Percentiles rank a stretch among this genome's conserved stretches.
These are phyloP conservation scores for Nycticorax nycticorax DNA, from an alignment of 2,113 vertebrate genomes.

Conservation along the genomic window DNA sequence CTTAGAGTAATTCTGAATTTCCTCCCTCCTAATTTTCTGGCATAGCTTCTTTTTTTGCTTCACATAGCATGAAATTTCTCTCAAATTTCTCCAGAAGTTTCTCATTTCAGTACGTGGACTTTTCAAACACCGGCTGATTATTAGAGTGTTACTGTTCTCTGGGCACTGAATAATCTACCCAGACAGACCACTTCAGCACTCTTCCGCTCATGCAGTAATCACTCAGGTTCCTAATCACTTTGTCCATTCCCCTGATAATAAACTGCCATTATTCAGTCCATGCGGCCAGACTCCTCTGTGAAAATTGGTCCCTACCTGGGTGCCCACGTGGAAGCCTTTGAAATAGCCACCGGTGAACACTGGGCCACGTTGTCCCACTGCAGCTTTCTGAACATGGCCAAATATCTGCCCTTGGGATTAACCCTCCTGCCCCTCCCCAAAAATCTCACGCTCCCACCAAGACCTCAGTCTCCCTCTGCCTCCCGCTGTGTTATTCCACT, in stretches of 20 bases:
- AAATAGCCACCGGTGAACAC: not conserved
- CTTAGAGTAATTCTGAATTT: not conserved
- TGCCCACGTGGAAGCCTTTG: not conserved
- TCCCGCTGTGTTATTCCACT: not conserved
- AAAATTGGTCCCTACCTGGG: not conserved
- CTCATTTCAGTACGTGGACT: not conserved
- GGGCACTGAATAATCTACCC: not conserved
- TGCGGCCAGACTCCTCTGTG: not conserved
- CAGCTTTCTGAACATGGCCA: not conserved
- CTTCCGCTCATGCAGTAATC: not conserved
- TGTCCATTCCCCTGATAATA: not conserved
- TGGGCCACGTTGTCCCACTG: not conserved
- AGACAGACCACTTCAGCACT: not conserved
- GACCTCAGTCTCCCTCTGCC: not conserved
- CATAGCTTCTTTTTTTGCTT: not conserved
- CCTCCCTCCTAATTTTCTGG: not conserved
- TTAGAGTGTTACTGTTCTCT: not conserved
- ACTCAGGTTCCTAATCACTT: not conserved
- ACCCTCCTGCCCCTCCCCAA: not conserved
- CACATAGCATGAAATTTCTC: rapidly evolving
- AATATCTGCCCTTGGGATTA: not conserved
- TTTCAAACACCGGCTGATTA: not conserved
- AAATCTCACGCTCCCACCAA: not conserved
- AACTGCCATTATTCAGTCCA: not conserved
- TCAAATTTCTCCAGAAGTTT: not conserved